Base-by-base conservation (phyloP, 2,113 vertebrate genomes). In the Centropristis striata region DNA sequence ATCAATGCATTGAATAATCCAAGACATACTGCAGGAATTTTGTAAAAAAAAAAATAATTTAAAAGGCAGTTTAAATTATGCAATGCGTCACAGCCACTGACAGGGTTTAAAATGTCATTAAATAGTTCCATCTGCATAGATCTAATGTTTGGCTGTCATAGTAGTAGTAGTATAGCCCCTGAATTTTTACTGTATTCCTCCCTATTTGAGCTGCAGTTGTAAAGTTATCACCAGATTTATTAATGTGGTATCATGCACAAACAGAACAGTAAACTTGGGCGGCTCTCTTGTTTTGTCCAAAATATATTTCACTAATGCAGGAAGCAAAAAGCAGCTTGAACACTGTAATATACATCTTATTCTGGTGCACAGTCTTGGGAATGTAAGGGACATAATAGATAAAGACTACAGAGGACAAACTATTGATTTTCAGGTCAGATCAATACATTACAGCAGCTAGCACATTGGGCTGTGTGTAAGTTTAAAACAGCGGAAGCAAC, bases 351-450 rank as follows among this genome's bases (percentile, higher is more conserved):
- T 64, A 81, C 66, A 86, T 72, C 65, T 71, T 15, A 75, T 23
- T 10, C 6, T 0, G 50, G 55, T 41, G 49, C 50, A 55, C 6
- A 51, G 49, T 59, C 70, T 54, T 37, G 27, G 64, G 67, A 65
- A 65, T 67, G 41, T 18, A 49, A 16, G 25, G 28, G 77, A 79
- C 65, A 42, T 51, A 61, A 64, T 53, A 58, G 55, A 79, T 71
- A 66, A 72, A 69, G 46, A 70, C 42, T 65, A 67, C 50, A 83
- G 72, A 70, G 78, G 76, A 78, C 47, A 78, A 60, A 54, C 32
- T 73, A 79, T 83, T 77, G 84, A 80, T 86, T 71, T 74, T 64
- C 54, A 49, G 60, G 65, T 71, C 36, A 54, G 74, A 64, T 86
- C 84, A 53, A 85, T 83, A 70, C 51, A 75, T 65, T 58, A 77